These are phyloP conservation scores for Miichthys miiuy DNA, from an alignment of 2,797 vertebrate species.

Conservation along the genomic window DNA sequence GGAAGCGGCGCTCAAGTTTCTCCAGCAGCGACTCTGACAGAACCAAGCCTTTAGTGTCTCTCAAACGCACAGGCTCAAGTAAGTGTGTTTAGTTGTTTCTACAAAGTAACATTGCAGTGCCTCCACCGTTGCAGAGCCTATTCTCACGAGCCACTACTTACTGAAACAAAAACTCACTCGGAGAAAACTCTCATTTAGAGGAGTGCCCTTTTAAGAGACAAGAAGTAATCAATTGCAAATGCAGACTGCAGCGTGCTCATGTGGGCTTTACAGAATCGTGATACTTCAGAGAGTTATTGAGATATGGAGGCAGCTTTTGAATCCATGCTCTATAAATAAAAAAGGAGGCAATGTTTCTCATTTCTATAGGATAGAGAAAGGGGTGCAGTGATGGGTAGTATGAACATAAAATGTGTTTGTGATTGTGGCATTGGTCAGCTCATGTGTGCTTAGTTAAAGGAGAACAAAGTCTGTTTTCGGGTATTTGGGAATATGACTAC, in stretches of 20 bases:
- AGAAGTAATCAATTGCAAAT: background rate
- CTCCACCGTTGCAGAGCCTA: background rate
- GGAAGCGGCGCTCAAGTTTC: constrained; percentile 92
- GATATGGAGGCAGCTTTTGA: background rate
- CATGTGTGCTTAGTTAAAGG: no score
- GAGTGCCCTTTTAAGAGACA: background rate
- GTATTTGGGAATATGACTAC: background rate
- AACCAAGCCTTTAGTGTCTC: constrained; percentile 87
- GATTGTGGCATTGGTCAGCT: no score
- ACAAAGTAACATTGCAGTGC: background rate
- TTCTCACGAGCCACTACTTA: background rate
- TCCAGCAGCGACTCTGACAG: constrained; percentile 91
- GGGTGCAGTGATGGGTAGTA: background rate
- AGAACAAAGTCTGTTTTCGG: background rate
- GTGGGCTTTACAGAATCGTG: no score
- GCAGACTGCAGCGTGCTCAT: background rate
- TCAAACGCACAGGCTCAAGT: constrained; percentile 94
- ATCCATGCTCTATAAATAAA: background rate
- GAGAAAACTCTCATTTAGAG: background rate
- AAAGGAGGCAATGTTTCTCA: background rate
- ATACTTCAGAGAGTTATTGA: background rate
- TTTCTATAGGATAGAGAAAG: background rate
- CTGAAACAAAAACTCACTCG: background rate
- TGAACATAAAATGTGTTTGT: no score
- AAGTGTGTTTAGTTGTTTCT: constrained; percentile 53